Evolutionary conservation across 2,888 invertebrate genomes (phyloP).

Genomic region (Endotricha flammealis): DNA sequence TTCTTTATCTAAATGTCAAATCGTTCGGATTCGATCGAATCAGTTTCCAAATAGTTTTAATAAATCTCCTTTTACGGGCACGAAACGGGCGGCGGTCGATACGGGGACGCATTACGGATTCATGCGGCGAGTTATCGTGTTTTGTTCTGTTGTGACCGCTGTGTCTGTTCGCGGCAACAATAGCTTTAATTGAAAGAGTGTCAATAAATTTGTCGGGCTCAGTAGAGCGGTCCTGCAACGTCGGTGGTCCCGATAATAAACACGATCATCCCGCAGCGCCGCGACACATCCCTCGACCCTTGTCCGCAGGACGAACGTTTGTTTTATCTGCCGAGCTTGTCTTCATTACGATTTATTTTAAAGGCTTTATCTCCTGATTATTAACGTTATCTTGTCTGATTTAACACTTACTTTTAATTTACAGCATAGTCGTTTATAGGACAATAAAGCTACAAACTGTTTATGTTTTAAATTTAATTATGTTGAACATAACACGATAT

Average conservation of each 20-base stretch:
- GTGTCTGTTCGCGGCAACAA: constrained; percentile 64
- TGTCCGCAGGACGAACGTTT: constrained; percentile 53
- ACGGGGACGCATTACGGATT: constrained; percentile 62
- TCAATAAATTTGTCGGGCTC: constrained; percentile 73
- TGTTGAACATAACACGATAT: no score
- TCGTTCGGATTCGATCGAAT: constrained; percentile 77
- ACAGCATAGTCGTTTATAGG: not conserved
- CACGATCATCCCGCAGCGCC: constrained; percentile 43
- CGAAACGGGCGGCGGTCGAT: constrained; percentile 58
- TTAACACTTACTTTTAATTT: constrained; percentile 17
- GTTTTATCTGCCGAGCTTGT: constrained; percentile 68
- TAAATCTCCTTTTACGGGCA: constrained; percentile 77
- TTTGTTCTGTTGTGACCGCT: constrained; percentile 70
- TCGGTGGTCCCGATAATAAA: constrained; percentile 67
- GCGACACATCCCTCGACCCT: constrained; percentile 55
- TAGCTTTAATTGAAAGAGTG: constrained; percentile 77
- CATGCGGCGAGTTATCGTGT: constrained; percentile 72
- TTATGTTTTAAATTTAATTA: not conserved
- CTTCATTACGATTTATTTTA: constrained; percentile 58
- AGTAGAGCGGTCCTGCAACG: constrained; percentile 49
- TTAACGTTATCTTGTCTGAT: constrained; percentile 32
- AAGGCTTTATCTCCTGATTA: constrained; percentile 51
- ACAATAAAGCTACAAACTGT: not conserved
- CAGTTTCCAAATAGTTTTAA: constrained; percentile 78
- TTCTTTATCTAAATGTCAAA: constrained; percentile 78